Conservation (phyloP, 2,113 vertebrate species). For the Erythrolamprus reginae region DNA sequence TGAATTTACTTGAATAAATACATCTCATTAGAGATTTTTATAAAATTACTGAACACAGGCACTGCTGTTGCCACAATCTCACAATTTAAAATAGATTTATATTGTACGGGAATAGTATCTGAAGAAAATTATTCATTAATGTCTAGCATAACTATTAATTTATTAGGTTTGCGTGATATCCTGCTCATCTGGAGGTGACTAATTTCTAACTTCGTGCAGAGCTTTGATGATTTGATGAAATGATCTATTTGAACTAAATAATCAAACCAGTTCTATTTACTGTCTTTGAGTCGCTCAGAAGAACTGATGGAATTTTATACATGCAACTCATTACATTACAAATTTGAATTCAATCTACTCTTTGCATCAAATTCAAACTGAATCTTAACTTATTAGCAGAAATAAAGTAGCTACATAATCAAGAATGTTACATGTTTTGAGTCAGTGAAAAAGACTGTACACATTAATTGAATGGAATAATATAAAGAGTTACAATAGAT, state of each 20-base stretch:
- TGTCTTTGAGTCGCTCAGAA: not conserved
- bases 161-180: not conserved
- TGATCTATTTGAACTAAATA: not conserved
- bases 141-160: not conserved
- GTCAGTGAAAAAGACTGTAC: not conserved
- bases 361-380: not conserved
- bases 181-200: not conserved
- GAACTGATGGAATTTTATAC: not conserved
- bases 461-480: not conserved
- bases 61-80: slow-evolving; percentile 6
- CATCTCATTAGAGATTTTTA: slow-evolving; percentile 6
- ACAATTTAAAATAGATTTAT: slow-evolving; percentile 3
- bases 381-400: not conserved
- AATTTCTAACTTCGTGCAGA: not conserved
- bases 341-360: not conserved
- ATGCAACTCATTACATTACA: not conserved
- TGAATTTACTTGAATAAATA: not conserved
- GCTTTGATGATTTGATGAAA: not conserved
- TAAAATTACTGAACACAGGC: not conserved
- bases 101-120: not conserved
- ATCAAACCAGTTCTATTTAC: not conserved
- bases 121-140: slow-evolving; percentile 3
- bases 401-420: not conserved
- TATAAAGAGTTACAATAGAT: slow-evolving; percentile 1
- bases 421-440: not conserved